Percentiles rank a stretch among this genome's conserved stretches.
Conservation (phyloP, 92 coral and sea anemone species). For the Ricordea florida region DNA sequence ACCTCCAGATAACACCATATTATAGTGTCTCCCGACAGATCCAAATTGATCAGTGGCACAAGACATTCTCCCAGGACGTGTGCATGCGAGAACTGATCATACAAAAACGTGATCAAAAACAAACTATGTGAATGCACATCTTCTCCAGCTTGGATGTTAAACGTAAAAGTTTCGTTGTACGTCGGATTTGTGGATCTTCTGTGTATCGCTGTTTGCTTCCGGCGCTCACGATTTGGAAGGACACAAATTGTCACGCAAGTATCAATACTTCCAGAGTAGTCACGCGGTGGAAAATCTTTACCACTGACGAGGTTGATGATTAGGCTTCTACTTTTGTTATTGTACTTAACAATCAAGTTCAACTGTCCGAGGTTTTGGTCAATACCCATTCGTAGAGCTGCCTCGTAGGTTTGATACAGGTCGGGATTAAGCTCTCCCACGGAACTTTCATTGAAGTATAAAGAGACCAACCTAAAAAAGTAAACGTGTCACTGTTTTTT, state of each 20-base stretch:
- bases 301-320: constrained; percentile 71
- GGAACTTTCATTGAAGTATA: constrained; percentile 70
- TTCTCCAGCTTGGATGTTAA: constrained; percentile 67
- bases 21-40: constrained; percentile 72
- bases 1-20: constrained; percentile 78
- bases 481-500: too few relatives aligned
- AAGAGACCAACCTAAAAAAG: constrained; percentile 59
- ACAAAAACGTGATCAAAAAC: constrained; percentile 65
- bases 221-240: constrained; percentile 81
- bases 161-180: constrained; percentile 79
- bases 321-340: constrained; percentile 69
- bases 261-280: constrained; percentile 87
- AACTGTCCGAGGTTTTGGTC: constrained; percentile 70
- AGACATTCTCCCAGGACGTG: constrained; percentile 82
- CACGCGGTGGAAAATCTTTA: constrained; percentile 80
- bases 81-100: constrained; percentile 78
- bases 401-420: constrained; percentile 54
- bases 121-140: constrained; percentile 76
- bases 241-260: constrained; percentile 83
- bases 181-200: constrained; percentile 80
- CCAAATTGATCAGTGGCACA: constrained; percentile 81
- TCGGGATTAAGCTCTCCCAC: constrained; percentile 70
- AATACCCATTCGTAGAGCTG: constrained; percentile 52
- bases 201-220: constrained; percentile 85
- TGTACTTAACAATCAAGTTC: constrained; percentile 64